phyloP scores from a whole-genome alignment of 2,797 vertebrate species.

The Tamandua tetradactyla region DNA sequence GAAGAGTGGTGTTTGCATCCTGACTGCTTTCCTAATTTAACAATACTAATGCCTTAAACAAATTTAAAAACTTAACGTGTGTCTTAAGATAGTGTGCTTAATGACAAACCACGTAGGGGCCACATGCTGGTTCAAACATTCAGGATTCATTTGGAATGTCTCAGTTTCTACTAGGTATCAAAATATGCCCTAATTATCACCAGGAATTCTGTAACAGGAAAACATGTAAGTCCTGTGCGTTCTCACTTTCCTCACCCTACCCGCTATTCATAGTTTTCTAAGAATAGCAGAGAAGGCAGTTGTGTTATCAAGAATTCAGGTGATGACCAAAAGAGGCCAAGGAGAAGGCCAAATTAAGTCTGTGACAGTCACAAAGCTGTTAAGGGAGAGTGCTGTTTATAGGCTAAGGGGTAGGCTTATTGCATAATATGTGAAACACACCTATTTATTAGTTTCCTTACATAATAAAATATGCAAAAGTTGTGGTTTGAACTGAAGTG shows the following conservation, averaged over 20 bases:
- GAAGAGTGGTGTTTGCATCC: not conserved
- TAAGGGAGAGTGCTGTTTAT: not conserved
- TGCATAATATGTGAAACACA: not conserved
- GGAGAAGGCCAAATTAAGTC: not conserved
- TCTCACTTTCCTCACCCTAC: not conserved
- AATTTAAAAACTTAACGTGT: not conserved
- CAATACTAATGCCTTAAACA: constrained; percentile 54
- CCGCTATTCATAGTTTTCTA: not conserved
- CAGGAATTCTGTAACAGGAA: not conserved
- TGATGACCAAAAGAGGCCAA: constrained; percentile 5
- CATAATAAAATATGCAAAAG: not conserved
- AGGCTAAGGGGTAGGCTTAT: not conserved
- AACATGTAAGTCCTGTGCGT: not conserved
- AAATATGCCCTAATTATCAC: not conserved
- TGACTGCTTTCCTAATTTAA: constrained; percentile 67
- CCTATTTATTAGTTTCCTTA: not conserved
- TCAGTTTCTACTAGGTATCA: constrained; percentile 30
- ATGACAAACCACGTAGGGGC: not conserved
- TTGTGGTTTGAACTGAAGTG: not conserved
- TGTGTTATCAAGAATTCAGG: constrained; percentile 34
- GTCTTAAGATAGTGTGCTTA: not conserved
- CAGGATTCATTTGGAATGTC: constrained; percentile 16
- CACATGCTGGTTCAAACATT: not conserved
- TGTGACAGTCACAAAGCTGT: not conserved
- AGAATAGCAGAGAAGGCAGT: constrained; percentile 25